Evolutionary conservation across 2,797 vertebrate species (phyloP).

Genomic region (Ambastaia sidthimunki): DNA sequence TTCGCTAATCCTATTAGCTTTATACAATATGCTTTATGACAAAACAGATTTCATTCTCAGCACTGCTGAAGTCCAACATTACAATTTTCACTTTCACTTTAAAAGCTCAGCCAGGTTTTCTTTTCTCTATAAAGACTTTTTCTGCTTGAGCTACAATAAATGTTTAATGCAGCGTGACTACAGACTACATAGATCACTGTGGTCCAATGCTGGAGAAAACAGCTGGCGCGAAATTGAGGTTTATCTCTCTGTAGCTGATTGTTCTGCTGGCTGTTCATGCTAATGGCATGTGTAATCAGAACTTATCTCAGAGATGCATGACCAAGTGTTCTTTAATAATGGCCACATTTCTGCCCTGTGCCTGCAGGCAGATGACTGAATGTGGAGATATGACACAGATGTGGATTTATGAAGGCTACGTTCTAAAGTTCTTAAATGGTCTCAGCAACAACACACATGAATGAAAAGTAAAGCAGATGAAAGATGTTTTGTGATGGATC

Average conservation of each 20-base stretch:
- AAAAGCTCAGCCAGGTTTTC: conserved; percentile 41
- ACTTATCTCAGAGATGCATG: conserved; percentile 61
- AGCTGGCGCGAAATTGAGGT: too few species aligned
- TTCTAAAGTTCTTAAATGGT: too few species aligned
- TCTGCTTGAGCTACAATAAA: conserved; percentile 11
- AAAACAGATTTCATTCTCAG: background rate
- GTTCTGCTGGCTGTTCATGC: background rate
- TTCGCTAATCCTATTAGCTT: conserved; percentile 40
- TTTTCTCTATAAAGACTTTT: conserved; percentile 14
- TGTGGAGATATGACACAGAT: conserved; percentile 9
- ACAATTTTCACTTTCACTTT: conserved; percentile 16
- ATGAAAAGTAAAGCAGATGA: background rate
- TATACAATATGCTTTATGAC: conserved; percentile 20
- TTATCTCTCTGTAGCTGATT: too few species aligned
- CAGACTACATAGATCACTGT: background rate
- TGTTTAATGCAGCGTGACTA: background rate
- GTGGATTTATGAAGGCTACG: background rate
- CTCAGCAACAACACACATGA: background rate
- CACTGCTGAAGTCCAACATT: conserved; percentile 20
- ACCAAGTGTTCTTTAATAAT: too few species aligned
- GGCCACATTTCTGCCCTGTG: background rate
- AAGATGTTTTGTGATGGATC: conserved; percentile 31
- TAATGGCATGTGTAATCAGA: conserved; percentile 71
- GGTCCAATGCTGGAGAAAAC: background rate
- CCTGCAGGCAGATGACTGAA: background rate